Evolutionary conservation across 2,797 vertebrate genomes (phyloP).

Genomic region (Diplodus sargus): DNA sequence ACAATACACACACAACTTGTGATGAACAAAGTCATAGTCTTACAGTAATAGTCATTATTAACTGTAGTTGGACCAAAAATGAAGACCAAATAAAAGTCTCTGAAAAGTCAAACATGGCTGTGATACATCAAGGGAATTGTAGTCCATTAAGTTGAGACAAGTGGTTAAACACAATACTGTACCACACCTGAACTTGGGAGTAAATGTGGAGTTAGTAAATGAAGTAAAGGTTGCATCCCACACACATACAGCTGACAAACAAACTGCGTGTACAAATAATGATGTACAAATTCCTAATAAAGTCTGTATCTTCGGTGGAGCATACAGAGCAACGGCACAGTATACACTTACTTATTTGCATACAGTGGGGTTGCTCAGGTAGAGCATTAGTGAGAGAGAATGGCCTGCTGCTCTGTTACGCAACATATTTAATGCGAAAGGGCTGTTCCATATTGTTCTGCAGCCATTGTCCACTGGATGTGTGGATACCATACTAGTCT

Average conservation of each 20-base stretch:
- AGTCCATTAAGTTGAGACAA: conserved; percentile 18
- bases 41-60: not conserved
- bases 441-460: conserved; percentile 86
- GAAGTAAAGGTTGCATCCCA: conserved; percentile 14
- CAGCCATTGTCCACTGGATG: conserved; percentile 81
- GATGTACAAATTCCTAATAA: conserved; percentile 5
- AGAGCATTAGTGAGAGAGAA: conserved; percentile 56
- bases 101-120: conserved; percentile 19
- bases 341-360: conserved; percentile 51
- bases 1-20: not conserved
- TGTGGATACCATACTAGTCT: conserved; percentile 85
- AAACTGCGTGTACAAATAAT: not conserved
- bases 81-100: not conserved
- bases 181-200: not conserved
- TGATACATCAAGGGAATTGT: conserved; percentile 35
- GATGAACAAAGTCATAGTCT: not conserved
- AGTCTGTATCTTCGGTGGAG: conserved; percentile 19
- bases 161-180: not conserved
- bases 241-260: conserved; percentile 1
- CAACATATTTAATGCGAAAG: conserved; percentile 83
- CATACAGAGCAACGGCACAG: conserved; percentile 12
- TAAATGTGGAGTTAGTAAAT: not conserved
- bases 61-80: not conserved
- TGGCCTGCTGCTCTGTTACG: conserved; percentile 76
- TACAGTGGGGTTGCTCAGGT: conserved; percentile 56